Evolutionary conservation across 2,113 vertebrate genomes (phyloP).

Genomic region (Malurus cyaneus): DNA sequence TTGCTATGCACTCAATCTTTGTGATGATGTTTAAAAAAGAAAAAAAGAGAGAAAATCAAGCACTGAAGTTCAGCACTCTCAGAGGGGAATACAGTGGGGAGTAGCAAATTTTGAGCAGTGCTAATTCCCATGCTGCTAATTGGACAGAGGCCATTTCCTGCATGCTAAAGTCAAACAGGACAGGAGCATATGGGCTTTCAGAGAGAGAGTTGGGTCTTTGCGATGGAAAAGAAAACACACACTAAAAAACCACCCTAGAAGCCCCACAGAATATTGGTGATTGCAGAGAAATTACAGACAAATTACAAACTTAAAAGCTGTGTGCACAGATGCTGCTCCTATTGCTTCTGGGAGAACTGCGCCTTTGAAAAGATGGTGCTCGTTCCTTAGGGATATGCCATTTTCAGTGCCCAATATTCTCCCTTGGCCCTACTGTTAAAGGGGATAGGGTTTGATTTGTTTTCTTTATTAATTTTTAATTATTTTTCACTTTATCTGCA

Average conservation of each 20-base stretch:
- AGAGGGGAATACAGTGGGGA: constrained; percentile 18
- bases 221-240: background rate
- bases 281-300: constrained; percentile 3
- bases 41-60: background rate
- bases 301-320: constrained; percentile 12
- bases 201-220: background rate
- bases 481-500: background rate
- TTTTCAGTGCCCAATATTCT: background rate
- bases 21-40: background rate
- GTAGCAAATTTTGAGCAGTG: constrained; percentile 20
- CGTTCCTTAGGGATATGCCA: background rate
- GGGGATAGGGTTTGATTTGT: background rate
- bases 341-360: background rate
- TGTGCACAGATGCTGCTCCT: constrained; percentile 21
- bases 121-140: constrained; percentile 64
- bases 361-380: constrained; percentile 1
- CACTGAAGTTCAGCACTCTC: constrained; percentile 26
- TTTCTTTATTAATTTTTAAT: constrained; percentile 7
- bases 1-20: background rate
- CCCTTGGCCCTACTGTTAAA: background rate
- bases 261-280: background rate
- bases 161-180: constrained; percentile 34
- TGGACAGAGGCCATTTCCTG: constrained; percentile 63
- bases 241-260: background rate
- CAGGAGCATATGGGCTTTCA: constrained; percentile 57